Evolutionary conservation across 2,888 invertebrate species (phyloP).

Genomic region (Rosalia funebris): DNA sequence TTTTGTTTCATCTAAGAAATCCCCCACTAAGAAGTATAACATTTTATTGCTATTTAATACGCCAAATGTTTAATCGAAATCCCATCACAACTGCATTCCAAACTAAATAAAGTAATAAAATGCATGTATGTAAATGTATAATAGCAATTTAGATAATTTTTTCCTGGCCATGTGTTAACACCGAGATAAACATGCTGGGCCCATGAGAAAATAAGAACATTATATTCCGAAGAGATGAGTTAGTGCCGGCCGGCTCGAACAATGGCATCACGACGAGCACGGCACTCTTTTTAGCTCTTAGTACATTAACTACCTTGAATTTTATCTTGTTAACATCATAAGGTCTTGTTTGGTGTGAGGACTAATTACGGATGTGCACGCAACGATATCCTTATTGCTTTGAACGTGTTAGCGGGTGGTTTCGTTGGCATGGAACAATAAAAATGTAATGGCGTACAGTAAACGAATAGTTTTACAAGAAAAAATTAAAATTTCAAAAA

Average conservation of each 20-base stretch:
- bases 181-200: conserved; percentile 15
- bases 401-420: conserved; percentile 9
- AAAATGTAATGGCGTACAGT: no score
- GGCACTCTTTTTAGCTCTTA: not conserved
- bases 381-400: conserved; percentile 10
- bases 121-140: conserved; percentile 38
- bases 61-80: conserved; percentile 15
- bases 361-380: conserved; percentile 16
- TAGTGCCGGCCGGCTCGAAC: conserved; percentile 7
- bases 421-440: not conserved
- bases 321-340: conserved; percentile 19
- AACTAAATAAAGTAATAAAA: conserved; percentile 33
- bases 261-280: not conserved
- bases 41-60: conserved; percentile 12
- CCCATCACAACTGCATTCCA: conserved; percentile 7
- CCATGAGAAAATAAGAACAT: conserved; percentile 14
- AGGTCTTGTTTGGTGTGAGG: conserved; percentile 1
- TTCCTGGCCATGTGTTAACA: conserved; percentile 42
- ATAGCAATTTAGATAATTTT: conserved; percentile 44
- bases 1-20: not conserved
- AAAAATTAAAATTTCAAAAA: no score
- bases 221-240: no score
- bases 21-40: not conserved
- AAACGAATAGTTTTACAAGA: no score
- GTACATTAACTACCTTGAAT: conserved; percentile 8